A percentile compares a stretch with the other conserved stretches of the same genome.
phyloP scores from a whole-genome alignment of 2,888 invertebrate genomes.

The Pantelozetes paolii region DNA sequence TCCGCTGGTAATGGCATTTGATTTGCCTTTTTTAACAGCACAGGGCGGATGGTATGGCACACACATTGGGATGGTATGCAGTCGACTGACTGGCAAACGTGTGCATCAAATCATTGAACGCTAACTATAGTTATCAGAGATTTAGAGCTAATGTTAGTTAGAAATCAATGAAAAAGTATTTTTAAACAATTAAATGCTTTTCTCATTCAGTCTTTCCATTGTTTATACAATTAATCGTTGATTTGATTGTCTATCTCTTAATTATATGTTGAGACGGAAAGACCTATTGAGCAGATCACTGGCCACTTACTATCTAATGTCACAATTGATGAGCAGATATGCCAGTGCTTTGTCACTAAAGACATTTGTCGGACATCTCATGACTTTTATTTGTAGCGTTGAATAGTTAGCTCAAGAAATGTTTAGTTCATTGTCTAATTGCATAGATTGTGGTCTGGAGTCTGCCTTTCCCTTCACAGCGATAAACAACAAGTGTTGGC shows the following conservation, averaged over 20 bases:
- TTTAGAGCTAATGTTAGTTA: neutral
- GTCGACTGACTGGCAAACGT: too few relatives aligned
- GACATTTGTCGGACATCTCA: neutral
- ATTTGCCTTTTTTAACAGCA: too few relatives aligned
- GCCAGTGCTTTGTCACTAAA: neutral
- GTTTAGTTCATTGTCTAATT: neutral
- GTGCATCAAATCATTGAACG: too few relatives aligned
- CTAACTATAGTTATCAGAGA: neutral
- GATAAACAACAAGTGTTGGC: conserved; percentile 8
- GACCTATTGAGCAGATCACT: neutral
- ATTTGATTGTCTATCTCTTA: neutral
- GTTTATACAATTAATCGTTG: too few relatives aligned
- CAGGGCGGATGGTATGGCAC: too few relatives aligned
- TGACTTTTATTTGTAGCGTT: neutral
- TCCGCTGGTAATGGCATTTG: too few relatives aligned
- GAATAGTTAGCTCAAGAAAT: neutral
- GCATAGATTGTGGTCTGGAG: neutral
- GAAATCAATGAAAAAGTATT: too few relatives aligned
- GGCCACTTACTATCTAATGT: neutral
- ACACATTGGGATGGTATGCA: too few relatives aligned
- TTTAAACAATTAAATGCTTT: too few relatives aligned
- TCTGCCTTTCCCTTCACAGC: neutral
- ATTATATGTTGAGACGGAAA: neutral
- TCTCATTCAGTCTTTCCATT: too few relatives aligned
- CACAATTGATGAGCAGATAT: conserved; percentile 11